These are phyloP conservation scores for Chelon labrosus DNA, from an alignment of 2,797 vertebrate genomes.

Conservation along the genomic window DNA sequence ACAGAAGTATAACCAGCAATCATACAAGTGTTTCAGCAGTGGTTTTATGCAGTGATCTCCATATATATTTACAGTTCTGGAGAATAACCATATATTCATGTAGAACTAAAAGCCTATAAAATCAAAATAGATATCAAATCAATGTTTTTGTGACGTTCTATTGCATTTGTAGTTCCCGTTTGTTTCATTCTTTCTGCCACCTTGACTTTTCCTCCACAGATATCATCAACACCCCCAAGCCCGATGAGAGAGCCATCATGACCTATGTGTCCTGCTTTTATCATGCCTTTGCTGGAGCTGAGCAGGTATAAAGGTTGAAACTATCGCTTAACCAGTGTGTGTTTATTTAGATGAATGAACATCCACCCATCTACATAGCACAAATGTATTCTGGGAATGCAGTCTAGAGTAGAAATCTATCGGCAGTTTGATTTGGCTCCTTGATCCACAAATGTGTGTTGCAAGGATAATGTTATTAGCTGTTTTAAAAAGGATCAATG, in stretches of 20 bases:
- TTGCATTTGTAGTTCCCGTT: not conserved
- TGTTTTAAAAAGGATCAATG: conserved; percentile 16
- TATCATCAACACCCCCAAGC: conserved; percentile 98
- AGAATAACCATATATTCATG: not conserved
- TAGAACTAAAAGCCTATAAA: not conserved
- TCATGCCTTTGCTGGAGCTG: conserved; percentile 98
- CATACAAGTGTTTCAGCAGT: not conserved
- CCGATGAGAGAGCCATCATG: conserved; percentile 99
- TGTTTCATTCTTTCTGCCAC: conserved; percentile 23
- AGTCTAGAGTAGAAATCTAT: not conserved
- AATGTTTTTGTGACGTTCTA: not conserved
- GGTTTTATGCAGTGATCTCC: not conserved
- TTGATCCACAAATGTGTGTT: conserved; percentile 7
- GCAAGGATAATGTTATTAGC: conserved; percentile 5
- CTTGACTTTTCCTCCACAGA: conserved; percentile 84
- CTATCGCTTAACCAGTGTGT: not conserved
- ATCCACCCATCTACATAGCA: not conserved
- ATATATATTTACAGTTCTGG: not conserved
- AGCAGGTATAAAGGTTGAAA: conserved; percentile 89
- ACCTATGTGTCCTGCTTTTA: conserved; percentile 99
- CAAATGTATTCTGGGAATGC: conserved; percentile 15
- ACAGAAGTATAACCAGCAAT: not conserved
- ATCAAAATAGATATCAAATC: not conserved
- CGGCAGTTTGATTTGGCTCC: conserved; percentile 16
- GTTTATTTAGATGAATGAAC: conserved; percentile 2